phyloP scores from a whole-genome alignment of 2,113 vertebrate species.

The Lamprologus ornatipinnis region DNA sequence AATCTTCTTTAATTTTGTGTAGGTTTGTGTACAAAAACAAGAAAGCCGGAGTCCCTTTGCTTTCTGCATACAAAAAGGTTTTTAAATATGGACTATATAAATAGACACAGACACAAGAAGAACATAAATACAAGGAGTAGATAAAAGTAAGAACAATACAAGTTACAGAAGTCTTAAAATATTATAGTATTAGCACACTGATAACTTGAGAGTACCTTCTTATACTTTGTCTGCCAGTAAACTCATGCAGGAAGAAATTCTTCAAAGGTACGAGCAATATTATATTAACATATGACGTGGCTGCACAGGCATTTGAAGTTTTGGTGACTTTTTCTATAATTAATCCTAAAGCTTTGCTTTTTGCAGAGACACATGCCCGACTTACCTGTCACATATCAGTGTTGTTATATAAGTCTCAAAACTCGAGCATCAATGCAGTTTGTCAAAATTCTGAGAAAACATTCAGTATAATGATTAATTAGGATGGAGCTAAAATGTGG shows the following conservation, averaged over 20 bases:
- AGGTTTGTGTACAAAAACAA: background rate
- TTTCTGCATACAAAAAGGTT: background rate
- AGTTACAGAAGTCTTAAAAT: background rate
- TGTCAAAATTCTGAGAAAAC: background rate
- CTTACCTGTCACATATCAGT: background rate
- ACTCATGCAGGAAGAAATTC: background rate
- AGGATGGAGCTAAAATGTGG: background rate
- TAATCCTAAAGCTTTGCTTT: background rate
- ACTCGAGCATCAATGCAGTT: background rate
- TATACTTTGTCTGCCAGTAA: background rate
- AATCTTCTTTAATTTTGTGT: background rate
- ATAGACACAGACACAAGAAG: background rate
- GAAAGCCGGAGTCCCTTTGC: background rate
- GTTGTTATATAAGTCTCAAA: background rate
- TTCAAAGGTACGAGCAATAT: background rate
- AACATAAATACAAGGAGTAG: background rate
- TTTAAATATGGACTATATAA: background rate
- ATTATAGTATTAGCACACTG: background rate
- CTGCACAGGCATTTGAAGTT: background rate
- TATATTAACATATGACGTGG: background rate
- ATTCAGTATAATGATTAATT: background rate
- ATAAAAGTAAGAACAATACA: background rate
- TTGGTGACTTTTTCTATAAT: background rate
- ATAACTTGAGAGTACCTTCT: background rate
- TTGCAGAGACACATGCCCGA: background rate